A percentile compares a stretch with the other conserved stretches of the same genome.
These are phyloP conservation scores for Callorhinus ursinus DNA, from an alignment of 2,113 vertebrate species.

Conservation along the genomic window DNA sequence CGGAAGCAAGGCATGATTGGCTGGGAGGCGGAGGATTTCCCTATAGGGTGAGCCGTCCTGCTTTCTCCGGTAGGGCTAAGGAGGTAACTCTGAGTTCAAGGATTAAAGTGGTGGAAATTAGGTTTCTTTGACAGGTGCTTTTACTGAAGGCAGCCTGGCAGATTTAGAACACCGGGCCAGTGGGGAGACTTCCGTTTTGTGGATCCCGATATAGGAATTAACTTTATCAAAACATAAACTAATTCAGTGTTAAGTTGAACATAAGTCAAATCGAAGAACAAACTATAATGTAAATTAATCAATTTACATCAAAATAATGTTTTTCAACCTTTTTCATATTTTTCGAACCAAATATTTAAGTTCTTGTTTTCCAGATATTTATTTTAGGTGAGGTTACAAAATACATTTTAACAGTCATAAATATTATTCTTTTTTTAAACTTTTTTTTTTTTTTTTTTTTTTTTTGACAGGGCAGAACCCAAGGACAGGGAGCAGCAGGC, in stretches of 20 bases:
- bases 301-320: not conserved
- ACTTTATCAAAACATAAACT: not conserved
- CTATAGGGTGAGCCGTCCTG: accelerated
- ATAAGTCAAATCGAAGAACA: not conserved
- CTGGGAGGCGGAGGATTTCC: not conserved
- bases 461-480: too few species aligned
- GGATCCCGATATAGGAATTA: not conserved
- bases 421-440: not conserved
- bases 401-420: not conserved
- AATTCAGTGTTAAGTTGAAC: not conserved
- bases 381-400: not conserved
- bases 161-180: not conserved
- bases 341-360: not conserved
- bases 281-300: not conserved
- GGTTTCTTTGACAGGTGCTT: not conserved
- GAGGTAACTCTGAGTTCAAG: not conserved
- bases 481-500: not conserved
- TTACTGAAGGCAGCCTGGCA: too few species aligned
- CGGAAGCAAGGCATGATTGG: not conserved
- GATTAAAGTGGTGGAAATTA: too few species aligned
- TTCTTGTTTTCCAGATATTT: not conserved
- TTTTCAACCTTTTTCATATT: not conserved
- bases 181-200: not conserved
- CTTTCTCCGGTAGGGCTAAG: accelerated
- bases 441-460: too few species aligned